Evolutionary conservation across 2,797 vertebrate species (phyloP), one percentile per base, ranked within the genome.

Genomic region (Remorina albescens): DNA sequence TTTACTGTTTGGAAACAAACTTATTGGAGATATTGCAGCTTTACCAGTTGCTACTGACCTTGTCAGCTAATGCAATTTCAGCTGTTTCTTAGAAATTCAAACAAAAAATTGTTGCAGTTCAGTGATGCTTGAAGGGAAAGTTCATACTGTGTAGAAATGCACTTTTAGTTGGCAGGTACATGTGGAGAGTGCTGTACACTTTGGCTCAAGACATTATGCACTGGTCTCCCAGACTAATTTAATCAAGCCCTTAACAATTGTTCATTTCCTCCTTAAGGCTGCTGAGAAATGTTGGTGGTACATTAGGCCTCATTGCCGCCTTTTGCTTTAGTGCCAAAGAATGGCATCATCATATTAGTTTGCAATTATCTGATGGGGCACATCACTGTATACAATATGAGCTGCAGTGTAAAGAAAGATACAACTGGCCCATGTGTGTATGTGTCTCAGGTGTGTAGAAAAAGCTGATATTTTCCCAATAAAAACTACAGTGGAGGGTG

Each of bases 301-400:
- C n/a, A n/a, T n/a, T n/a, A n/a, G n/a, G n/a, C n/a, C 34, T 9
- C 8, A 8, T 36, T 36, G 2, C 9, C 8, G 16, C 6, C 16
- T 19, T 15, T 1, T 78, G 70, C 63, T 53, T 63, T 26, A 12
- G 26, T 36, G 42, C 57, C 58, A 58, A 54, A 15, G 21, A 58
- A 7, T 42, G 56, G 19, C 42, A 36, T 7, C 34, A 8, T 36
- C 6, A 32, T 32, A 18, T 4, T 16, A 41, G 39, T 5, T 18
- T 41, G 39, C 15, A 41, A 1, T 68, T 60, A 75, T 71, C 68
- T 34, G 30, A 39, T 10, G 10, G 30, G 49, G 11, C 25, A 23
- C 61, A 49, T 46, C 6, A 32, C 30, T 44, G 30, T 34, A 2
- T 47, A 66, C 23, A 32, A 19, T 28, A 62, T 73, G 32, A 49